Percentiles rank a stretch among this genome's conserved stretches.
Evolutionary conservation across 2,888 invertebrate genomes (phyloP).

Genomic region (Cyrtodaria siliqua): DNA sequence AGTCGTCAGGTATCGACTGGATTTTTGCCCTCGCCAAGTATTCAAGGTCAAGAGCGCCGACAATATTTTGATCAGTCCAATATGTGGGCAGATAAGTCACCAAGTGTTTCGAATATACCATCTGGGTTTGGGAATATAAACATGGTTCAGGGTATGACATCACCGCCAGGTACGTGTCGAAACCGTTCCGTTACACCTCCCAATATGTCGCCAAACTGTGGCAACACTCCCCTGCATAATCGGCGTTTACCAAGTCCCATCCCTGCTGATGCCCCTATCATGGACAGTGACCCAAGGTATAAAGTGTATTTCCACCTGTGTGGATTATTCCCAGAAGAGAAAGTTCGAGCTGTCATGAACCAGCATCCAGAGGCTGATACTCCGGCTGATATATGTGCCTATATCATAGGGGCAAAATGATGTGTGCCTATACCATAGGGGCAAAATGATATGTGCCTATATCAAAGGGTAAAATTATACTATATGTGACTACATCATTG

Average conservation of each 20-base stretch:
- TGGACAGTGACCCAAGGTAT: conserved; percentile 89
- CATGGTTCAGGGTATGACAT: neutral
- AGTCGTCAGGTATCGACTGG: neutral
- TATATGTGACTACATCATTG: too few relatives aligned
- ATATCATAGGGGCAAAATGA: conserved; percentile 60
- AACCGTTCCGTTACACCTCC: neutral
- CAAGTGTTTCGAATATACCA: neutral
- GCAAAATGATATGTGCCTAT: conserved; percentile 19
- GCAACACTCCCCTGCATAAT: neutral
- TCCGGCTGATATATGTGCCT: conserved; percentile 89
- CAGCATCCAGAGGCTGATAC: conserved; percentile 95
- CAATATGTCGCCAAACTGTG: too few relatives aligned
- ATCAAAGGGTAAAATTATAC: too few relatives aligned
- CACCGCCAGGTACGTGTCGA: neutral
- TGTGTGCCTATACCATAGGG: conserved; percentile 55
- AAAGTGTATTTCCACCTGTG: conserved; percentile 95
- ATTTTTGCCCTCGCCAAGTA: neutral
- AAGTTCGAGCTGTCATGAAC: conserved; percentile 95
- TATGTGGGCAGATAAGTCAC: conserved; percentile 2
- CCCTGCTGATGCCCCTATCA: conserved; percentile 65
- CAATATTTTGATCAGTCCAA: neutral
- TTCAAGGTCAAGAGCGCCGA: neutral
- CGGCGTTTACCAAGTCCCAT: conserved; percentile 13
- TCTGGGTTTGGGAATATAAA: neutral
- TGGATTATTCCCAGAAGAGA: conserved; percentile 96